These are phyloP conservation scores for Anarhynchus alexandrinus DNA, from an alignment of 2,113 vertebrate species.

Conservation along the genomic window DNA sequence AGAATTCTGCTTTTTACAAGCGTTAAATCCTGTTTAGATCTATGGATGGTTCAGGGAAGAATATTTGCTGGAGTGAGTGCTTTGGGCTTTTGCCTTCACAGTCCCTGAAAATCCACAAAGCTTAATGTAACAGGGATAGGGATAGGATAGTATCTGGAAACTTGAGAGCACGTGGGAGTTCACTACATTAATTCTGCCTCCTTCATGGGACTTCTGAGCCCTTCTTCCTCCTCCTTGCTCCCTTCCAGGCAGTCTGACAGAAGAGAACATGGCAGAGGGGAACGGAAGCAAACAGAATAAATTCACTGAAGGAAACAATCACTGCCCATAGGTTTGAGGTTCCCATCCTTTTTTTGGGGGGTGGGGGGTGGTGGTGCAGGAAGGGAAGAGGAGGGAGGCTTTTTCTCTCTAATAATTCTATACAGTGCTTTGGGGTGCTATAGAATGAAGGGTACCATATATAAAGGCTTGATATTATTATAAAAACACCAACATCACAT, in stretches of 20 bases:
- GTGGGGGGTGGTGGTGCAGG: background rate
- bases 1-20: background rate
- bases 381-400: background rate
- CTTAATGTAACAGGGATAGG: background rate
- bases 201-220: background rate
- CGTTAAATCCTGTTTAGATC: constrained; percentile 3
- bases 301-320: background rate
- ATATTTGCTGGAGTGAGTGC: background rate
- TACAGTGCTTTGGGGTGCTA: background rate
- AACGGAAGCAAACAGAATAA: background rate
- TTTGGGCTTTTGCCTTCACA: background rate
- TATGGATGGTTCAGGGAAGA: background rate
- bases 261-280: background rate
- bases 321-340: background rate
- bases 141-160: background rate
- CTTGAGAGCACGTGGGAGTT: background rate
- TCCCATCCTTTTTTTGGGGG: rapidly evolving
- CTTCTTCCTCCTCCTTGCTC: background rate
- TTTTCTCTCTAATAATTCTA: background rate
- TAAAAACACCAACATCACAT: background rate
- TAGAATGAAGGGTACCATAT: background rate
- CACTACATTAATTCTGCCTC: background rate
- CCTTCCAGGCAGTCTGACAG: background rate
- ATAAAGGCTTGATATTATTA: background rate
- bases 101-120: background rate